Percentiles rank a stretch among this genome's conserved stretches.
phyloP scores from a whole-genome alignment of 2,113 vertebrate species.

The Pseudolaguvia tuberculata region DNA sequence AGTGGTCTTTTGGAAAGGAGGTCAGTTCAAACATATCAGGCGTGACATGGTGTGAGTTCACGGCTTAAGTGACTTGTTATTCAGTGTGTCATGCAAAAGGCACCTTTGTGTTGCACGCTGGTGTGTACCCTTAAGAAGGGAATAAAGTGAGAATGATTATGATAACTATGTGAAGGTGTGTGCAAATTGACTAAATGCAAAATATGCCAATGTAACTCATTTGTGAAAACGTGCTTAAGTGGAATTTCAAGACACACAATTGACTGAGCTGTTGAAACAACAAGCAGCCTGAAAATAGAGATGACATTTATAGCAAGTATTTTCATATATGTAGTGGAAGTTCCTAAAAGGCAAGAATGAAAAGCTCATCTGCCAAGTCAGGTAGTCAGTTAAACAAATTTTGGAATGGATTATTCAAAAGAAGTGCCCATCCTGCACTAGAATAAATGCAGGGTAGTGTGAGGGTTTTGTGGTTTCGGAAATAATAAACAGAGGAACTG shows the following conservation, averaged over 20 bases:
- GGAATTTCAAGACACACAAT: not conserved
- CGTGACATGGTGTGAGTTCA: slow-evolving; percentile 5
- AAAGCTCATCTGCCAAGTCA: not conserved
- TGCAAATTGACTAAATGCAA: slow-evolving; percentile 6
- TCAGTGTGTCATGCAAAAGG: slow-evolving; percentile 24
- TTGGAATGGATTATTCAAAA: not conserved
- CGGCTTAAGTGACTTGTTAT: slow-evolving; percentile 21
- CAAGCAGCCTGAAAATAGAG: not conserved
- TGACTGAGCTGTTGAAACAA: slow-evolving; percentile 10
- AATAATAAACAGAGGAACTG: not conserved
- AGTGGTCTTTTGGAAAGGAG: slow-evolving; percentile 12
- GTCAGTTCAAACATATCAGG: slow-evolving; percentile 12
- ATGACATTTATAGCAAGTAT: not conserved
- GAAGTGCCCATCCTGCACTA: not conserved
- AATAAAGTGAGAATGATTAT: slow-evolving; percentile 12
- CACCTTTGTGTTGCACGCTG: slow-evolving; percentile 7
- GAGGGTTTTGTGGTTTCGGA: not conserved
- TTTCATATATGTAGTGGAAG: not conserved
- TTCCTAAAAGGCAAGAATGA: not conserved
- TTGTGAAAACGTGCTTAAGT: slow-evolving; percentile 26
- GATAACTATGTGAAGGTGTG: not conserved
- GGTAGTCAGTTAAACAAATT: not conserved
- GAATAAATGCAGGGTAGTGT: not conserved
- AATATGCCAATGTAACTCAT: slow-evolving; percentile 12
- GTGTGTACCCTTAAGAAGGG: slow-evolving; percentile 4